Evolutionary conservation across 1,140 invertebrate species (phyloP).

Genomic region (Trissolcus basalis): DNA sequence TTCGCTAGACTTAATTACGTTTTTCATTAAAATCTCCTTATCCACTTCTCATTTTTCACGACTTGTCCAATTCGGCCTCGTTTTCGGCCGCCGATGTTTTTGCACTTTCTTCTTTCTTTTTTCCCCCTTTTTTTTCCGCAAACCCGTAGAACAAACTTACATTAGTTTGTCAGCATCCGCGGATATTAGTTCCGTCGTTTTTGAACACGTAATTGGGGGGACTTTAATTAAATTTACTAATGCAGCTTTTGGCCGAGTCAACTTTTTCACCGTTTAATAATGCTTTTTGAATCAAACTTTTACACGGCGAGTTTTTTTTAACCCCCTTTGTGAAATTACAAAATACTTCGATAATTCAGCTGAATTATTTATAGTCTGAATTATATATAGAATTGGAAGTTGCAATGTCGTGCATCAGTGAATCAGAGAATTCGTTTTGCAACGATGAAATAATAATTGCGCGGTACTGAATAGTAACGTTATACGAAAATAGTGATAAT

Average conservation of each 20-base stretch:
- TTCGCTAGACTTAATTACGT: constrained; percentile 50
- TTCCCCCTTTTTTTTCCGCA: too few relatives aligned
- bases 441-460: too few relatives aligned
- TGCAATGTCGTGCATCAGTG: neutral
- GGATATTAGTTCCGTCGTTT: constrained; percentile 37
- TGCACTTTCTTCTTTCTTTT: constrained; percentile 21
- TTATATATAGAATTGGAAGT: too few relatives aligned
- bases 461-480: neutral
- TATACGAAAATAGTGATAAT: neutral
- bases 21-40: constrained; percentile 57
- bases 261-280: neutral
- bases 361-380: too few relatives aligned
- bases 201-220: constrained; percentile 16
- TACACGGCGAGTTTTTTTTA: neutral
- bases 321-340: too few relatives aligned
- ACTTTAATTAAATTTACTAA: constrained; percentile 24
- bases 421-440: too few relatives aligned
- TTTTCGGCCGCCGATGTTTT: constrained; percentile 20
- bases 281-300: neutral
- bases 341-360: too few relatives aligned
- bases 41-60: constrained; percentile 53
- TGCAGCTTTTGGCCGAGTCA: neutral
- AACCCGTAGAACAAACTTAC: constrained; percentile 33
- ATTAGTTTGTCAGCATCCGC: constrained; percentile 26
- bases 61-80: constrained; percentile 34